These are phyloP conservation scores for Hylaeus volcanicus DNA, from an alignment of 1,140 invertebrate species.

Conservation along the genomic window DNA sequence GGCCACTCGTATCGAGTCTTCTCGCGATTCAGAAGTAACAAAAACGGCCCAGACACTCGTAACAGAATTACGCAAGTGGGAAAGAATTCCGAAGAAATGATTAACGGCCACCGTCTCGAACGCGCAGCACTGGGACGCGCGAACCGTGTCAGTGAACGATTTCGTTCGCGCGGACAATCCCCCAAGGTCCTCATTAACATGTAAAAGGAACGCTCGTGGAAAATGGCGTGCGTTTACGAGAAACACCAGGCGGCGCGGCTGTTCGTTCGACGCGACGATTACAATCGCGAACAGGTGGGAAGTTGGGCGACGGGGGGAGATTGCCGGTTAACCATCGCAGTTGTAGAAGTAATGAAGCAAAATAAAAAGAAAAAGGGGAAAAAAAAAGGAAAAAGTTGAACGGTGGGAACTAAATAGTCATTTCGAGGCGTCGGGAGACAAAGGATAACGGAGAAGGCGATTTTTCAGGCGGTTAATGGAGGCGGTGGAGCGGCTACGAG, in stretches of 20 bases:
- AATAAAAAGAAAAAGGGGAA: conserved; percentile 54
- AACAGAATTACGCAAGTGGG: too few species aligned
- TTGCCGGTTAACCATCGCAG: conserved; percentile 7
- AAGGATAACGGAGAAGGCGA: conserved; percentile 64
- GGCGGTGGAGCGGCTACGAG: conserved; percentile 45
- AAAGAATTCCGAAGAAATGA: too few species aligned
- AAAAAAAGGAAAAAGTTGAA: conserved; percentile 52
- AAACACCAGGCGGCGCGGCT: conserved; percentile 10
- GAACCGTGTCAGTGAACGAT: conserved; percentile 3
- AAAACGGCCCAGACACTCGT: too few species aligned
- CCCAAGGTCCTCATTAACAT: conserved; percentile 2
- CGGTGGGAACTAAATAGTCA: conserved; percentile 63
- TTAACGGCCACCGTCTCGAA: neutral
- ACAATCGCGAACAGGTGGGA: neutral
- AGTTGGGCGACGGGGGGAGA: neutral
- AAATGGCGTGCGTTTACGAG: conserved; percentile 14
- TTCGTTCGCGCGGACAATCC: neutral
- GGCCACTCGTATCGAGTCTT: too few species aligned
- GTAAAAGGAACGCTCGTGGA: neutral
- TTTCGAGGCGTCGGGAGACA: conserved; percentile 60
- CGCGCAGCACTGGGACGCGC: neutral
- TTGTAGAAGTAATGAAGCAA: conserved; percentile 60
- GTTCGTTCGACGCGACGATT: neutral
- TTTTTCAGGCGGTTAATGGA: conserved; percentile 63
- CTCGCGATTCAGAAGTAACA: too few species aligned